These are phyloP conservation scores for Threskiornis aethiopicus DNA, from an alignment of 2,797 vertebrate species.

Conservation along the genomic window DNA sequence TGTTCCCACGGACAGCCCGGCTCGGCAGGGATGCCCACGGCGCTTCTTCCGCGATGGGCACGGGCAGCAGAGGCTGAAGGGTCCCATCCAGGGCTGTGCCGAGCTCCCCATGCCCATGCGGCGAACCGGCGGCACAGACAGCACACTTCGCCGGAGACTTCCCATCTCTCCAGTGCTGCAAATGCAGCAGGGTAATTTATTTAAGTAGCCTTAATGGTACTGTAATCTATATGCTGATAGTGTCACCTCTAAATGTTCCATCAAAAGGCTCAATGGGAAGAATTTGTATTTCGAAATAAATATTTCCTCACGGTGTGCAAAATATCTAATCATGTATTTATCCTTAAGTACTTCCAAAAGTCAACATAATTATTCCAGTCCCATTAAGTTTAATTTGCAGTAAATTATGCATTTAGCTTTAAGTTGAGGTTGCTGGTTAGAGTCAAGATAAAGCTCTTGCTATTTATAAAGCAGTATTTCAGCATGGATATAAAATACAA, in stretches of 20 bases:
- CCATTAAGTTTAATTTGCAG: slow-evolving; percentile 75
- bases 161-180: neutral
- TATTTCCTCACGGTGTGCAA: slow-evolving; percentile 67
- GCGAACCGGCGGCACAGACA: accelerated
- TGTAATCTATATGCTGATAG: slow-evolving; percentile 6
- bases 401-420: slow-evolving; percentile 71
- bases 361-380: slow-evolving; percentile 74
- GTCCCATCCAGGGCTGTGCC: neutral
- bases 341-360: slow-evolving; percentile 71
- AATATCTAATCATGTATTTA: slow-evolving; percentile 76
- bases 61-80: neutral
- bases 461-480: slow-evolving; percentile 51
- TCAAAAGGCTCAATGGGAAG: slow-evolving; percentile 41
- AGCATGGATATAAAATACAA: neutral
- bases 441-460: slow-evolving; percentile 39
- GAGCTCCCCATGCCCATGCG: accelerated
- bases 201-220: neutral
- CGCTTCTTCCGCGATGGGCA: accelerated
- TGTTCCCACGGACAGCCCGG: accelerated
- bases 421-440: slow-evolving; percentile 58
- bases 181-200: neutral
- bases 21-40: neutral
- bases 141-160: accelerated
- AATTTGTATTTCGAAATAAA: slow-evolving; percentile 64
- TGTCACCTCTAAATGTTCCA: slow-evolving; percentile 28